Base-by-base conservation (phyloP, 2,888 invertebrate species). In the Erynnis tages region DNA sequence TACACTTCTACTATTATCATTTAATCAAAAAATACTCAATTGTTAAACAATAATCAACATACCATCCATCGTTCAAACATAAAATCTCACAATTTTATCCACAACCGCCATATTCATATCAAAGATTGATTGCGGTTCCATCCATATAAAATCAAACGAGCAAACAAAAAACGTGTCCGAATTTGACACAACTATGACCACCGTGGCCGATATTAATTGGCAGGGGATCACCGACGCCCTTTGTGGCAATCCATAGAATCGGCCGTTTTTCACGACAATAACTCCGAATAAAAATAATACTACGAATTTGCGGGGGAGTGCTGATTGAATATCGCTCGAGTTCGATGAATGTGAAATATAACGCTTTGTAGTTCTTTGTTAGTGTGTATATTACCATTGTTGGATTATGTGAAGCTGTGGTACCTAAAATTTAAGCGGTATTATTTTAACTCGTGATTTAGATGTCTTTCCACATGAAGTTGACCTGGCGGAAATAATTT, bases 121-220 rank as follows among this genome's bases (percentile, higher is more conserved):
- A 58, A 56, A 63, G 71, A 76, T 79, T 67, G 77, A 81, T 78
- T 25, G 27, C 58, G 63, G 59, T 59, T 61, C 62, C 60, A 35
- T 35, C n/a, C 66, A 34, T 41, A 16, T 41, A 10, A 21, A 7
- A 48, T 38, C 19, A 47, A 47, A 32, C 60, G 55, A 53, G 58
- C 57, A 62, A 62, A 63, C 66, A 70, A 82, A 82, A 82, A 84
- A 77, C 66, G 59, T 78, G 75, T 80, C 78, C 66, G 74, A 76
- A 64, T 81, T 77, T 81, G 86, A 82, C 80, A 75, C 69, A 67
- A 65, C 62, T 72, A 67, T 84, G 88, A 87, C 87, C 89, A 79
- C 86, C 85, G 80, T 81, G 81, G 66, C 86, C 76, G 67, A 87
- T 78, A 66, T 80, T 87, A 88, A 89, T 89, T 89, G 89, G 87